phyloP scores from a whole-genome alignment of 2,113 vertebrate genomes.

The Crypturellus undulatus region DNA sequence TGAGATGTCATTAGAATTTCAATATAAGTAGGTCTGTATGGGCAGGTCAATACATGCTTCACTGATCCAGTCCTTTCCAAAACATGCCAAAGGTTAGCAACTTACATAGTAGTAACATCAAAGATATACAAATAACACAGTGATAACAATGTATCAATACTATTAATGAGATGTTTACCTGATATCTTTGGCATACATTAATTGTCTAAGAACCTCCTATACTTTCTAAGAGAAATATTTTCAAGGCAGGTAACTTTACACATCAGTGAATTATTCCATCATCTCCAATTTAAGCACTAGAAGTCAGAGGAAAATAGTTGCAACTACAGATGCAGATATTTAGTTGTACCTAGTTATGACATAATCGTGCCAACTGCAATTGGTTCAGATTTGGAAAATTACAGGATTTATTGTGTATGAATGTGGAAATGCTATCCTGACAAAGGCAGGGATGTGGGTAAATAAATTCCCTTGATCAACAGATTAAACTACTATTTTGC shows the following conservation, averaged over 20 bases:
- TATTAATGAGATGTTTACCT: neutral
- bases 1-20: neutral
- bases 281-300: neutral
- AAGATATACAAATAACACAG: neutral
- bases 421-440: neutral
- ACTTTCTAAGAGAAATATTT: neutral
- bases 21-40: neutral
- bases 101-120: neutral
- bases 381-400: neutral
- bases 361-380: neutral
- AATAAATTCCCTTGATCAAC: constrained; percentile 7
- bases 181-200: neutral
- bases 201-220: neutral
- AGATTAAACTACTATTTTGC: neutral
- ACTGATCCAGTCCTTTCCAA: neutral
- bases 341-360: neutral
- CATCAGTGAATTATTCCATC: neutral
- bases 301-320: neutral
- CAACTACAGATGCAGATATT: neutral
- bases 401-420: neutral
- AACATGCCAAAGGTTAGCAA: neutral
- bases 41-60: neutral
- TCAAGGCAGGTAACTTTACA: neutral
- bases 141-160: neutral
- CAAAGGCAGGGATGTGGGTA: constrained; percentile 6